Evolutionary conservation across 2,113 vertebrate genomes (phyloP), one percentile per base, ranked within the genome.

Genomic region (Damaliscus lunatus): DNA sequence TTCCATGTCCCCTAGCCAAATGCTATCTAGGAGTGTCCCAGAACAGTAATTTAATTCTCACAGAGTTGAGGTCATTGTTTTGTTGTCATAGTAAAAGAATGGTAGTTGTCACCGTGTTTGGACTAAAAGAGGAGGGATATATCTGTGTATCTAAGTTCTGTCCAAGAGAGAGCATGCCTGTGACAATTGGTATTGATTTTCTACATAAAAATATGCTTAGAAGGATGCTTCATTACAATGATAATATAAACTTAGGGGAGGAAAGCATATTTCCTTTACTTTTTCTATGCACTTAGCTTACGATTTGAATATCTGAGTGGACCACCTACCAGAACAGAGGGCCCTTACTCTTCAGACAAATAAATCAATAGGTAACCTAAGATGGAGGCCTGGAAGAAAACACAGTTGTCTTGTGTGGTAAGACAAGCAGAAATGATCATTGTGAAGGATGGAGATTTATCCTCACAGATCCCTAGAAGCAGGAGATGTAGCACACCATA

Each of bases 61-160:
- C 11, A 90, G 67, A 81, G 92, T 21, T 95, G 80, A 92, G n/a
- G 17, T 95, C 90, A 97, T 81, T 81, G 57, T 80, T 86, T 86
- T 97, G 64, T 59, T 89, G 43, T 64, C 80, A 93, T 95, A 90
- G 90, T 81, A 90, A 90, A 85, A 93, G 50, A 60, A 93, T 81
- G 27, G 19, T 67, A 59, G 33, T 59, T 55, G 89, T 33, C 46
- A 52, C 29, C 15, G 21, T 71, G 29, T 46, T 59, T 80, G 50
- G 85, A 50, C 29, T 59, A 87, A 71, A 87, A 53, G 23, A 33
- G 17, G 21, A 50, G 31, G 77, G 21, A 52, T 50, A 21, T 77
- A 40, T 40, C 17, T 12, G 5, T 84, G 78, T 78, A 12, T 84
- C 82, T 55, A 81, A 33, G 25, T 15, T 94, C 48, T 60, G 52